Evolutionary conservation across 1,140 invertebrate genomes (phyloP), one percentile per base, ranked within the genome.

Genomic region (Pseudomyrmex cubaensis): DNA sequence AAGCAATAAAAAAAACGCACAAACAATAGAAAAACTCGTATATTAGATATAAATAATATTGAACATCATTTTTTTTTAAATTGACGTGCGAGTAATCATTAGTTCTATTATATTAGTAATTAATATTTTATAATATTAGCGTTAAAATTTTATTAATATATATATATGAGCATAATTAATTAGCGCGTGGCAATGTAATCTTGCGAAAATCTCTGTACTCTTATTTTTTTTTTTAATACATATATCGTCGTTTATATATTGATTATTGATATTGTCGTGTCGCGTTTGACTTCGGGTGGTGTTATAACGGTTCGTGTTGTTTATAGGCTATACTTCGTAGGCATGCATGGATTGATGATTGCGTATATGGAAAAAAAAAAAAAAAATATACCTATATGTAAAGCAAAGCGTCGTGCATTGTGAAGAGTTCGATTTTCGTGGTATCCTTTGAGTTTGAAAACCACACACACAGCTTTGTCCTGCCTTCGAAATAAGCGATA

Each of bases 401-500:
- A 78, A 67, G n/a, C 46, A 67, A 25, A 25, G 2, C 22, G 2
- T 25, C 22, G 61, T 5, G 44, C 44, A 64, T 12, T 7, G 50
- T 50, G 63, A 25, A 46, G 48, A 67, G 17, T 10, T 44, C 8
- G 35, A 46, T 13, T 57, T 22, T 76, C 9, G 35, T 2, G 75
- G 63, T 78, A 56, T 78, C 48, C 15, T 78, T 78, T 35, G 22
- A 78, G 17, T 54, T 56, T 78, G 22, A 57, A 57, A 48, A 12
- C 22, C 22, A 25, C 22, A 20, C 76, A 25, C 35, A 35, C 35
- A 35, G 76, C 76, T 57, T 70, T 44, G 76, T 78, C 76, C 76
- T 59, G 76, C 35, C 50, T 77, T 67, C 54, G 63, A 78, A 12
- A 69, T 46, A 69, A 44, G 35, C 54, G 74, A 77, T 46, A 44